phyloP scores from a whole-genome alignment of 2,888 invertebrate species.

The Saturnia pavonia region DNA sequence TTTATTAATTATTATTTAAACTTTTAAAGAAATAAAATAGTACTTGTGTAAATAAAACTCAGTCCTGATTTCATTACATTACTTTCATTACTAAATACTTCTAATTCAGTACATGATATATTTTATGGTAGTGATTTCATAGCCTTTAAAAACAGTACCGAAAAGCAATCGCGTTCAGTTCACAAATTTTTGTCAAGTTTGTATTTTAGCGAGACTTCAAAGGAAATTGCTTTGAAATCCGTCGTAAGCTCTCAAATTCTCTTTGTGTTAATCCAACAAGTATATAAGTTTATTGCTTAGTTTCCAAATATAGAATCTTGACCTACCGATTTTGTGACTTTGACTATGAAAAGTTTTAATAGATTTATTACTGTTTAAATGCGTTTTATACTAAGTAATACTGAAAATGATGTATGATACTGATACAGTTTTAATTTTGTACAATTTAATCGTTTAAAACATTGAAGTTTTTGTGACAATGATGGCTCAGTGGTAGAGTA shows the following conservation, averaged over 20 bases:
- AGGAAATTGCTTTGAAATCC: conserved; percentile 5
- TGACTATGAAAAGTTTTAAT: neutral
- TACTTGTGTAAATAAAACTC: too few species aligned
- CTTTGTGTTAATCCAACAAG: conserved; percentile 10
- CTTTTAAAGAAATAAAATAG: too few species aligned
- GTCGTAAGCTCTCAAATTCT: neutral
- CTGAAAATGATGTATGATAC: too few species aligned
- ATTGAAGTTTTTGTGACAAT: too few species aligned
- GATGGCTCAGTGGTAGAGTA: too few species aligned
- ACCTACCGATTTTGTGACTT: neutral
- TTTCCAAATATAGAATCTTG: neutral
- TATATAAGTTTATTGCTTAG: neutral
- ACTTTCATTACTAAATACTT: neutral
- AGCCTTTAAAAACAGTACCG: neutral
- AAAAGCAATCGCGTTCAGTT: neutral
- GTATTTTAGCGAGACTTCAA: neutral
- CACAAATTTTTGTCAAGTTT: neutral
- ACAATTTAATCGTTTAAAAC: too few species aligned
- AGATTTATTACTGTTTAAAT: too few species aligned
- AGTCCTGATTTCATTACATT: too few species aligned
- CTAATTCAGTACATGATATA: neutral
- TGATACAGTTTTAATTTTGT: too few species aligned
- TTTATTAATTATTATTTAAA: too few species aligned
- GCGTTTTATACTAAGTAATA: too few species aligned
- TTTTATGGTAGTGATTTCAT: neutral